phyloP scores from a whole-genome alignment of 2,888 invertebrate genomes.

The Eurytoma adleriae region DNA sequence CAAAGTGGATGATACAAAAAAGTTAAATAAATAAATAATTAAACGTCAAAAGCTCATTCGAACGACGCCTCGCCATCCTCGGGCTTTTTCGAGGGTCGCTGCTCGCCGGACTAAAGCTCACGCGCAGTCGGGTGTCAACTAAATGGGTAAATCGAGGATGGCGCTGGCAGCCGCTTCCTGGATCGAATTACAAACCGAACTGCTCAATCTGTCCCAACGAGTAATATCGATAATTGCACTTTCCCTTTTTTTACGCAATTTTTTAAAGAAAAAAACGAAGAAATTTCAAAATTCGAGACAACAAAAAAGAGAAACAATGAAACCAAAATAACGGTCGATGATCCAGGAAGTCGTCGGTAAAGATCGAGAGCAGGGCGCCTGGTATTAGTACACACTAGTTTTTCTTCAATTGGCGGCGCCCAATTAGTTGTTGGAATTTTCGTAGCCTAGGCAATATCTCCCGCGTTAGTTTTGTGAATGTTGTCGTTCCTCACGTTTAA shows the following conservation, averaged over 20 bases:
- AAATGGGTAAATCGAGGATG: conserved; percentile 62
- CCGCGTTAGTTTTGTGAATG: conserved; percentile 69
- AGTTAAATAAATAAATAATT: conserved; percentile 51
- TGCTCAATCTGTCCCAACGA: neutral
- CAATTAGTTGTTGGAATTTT: conserved; percentile 74
- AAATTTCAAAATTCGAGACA: neutral
- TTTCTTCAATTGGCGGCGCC: conserved; percentile 69
- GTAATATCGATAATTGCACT: neutral
- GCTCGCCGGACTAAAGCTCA: no score
- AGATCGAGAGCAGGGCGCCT: conserved; percentile 72
- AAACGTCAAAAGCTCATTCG: conserved; percentile 57
- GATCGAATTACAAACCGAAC: conserved; percentile 48
- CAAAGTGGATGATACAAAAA: conserved; percentile 40
- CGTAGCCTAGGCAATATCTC: conserved; percentile 70
- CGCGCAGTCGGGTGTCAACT: neutral
- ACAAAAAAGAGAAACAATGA: neutral
- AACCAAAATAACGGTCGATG: conserved; percentile 10
- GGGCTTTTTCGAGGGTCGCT: neutral
- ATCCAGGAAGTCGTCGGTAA: conserved; percentile 61
- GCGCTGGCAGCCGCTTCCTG: conserved; percentile 65
- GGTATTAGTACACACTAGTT: conserved; percentile 74
- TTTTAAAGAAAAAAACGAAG: neutral
- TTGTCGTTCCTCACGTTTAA: conserved; percentile 65
- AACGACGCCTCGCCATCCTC: conserved; percentile 56
- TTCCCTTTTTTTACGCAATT: conserved; percentile 26